Evolutionary conservation across 1,140 invertebrate species (phyloP).

Genomic region (Catajapyx aquilonaris): DNA sequence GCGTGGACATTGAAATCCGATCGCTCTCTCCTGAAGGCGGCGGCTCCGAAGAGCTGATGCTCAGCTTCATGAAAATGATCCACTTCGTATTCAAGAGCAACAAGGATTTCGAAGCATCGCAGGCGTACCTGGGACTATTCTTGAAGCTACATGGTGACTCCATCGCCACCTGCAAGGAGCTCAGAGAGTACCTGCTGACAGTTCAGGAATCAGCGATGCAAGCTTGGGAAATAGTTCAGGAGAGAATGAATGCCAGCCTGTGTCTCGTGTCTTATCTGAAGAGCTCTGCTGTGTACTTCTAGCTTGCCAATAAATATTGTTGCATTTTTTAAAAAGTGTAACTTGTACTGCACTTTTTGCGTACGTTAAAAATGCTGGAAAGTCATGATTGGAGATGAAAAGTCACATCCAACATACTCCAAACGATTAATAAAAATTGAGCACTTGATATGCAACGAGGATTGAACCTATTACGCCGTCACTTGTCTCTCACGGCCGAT

Average conservation of each 20-base stretch:
- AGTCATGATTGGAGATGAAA: too few species aligned
- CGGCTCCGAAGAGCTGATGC: slow-evolving; percentile 41
- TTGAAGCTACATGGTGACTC: slow-evolving; percentile 57
- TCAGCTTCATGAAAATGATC: slow-evolving; percentile 60
- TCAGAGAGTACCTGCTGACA: slow-evolving; percentile 32
- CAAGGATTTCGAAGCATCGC: slow-evolving; percentile 73
- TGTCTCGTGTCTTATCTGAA: slow-evolving; percentile 29
- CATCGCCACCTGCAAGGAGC: slow-evolving; percentile 30
- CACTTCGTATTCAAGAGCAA: slow-evolving; percentile 46
- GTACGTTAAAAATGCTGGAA: too few species aligned
- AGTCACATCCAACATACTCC: too few species aligned
- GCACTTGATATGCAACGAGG: too few species aligned
- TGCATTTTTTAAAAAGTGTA: too few species aligned
- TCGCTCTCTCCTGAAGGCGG: slow-evolving; percentile 47
- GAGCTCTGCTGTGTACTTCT: too few species aligned
- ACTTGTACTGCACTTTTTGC: too few species aligned
- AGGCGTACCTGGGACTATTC: slow-evolving; percentile 80
- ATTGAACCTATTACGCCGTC: too few species aligned
- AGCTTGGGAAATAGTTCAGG: slow-evolving; percentile 43
- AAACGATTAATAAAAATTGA: too few species aligned
- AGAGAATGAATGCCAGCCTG: slow-evolving; percentile 49
- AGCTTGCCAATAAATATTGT: too few species aligned
- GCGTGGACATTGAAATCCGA: slow-evolving; percentile 76
- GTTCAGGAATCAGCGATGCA: slow-evolving; percentile 32
- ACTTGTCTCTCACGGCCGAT: too few species aligned